Evolutionary conservation across 2,797 vertebrate species (phyloP).

Genomic region (Serranus cabrilla): DNA sequence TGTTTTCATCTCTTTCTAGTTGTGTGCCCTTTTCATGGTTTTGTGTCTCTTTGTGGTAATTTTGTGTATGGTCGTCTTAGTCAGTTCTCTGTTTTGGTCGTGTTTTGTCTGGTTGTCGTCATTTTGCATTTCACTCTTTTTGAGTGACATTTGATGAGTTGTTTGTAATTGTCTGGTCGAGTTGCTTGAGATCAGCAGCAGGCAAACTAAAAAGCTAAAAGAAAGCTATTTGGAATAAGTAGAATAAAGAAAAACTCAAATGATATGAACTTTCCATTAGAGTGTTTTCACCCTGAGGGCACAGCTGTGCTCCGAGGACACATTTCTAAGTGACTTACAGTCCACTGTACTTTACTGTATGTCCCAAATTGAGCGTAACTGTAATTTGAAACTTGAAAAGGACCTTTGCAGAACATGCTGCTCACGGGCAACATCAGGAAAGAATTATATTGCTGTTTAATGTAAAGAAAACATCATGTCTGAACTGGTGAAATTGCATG

Average conservation of each 20-base stretch:
- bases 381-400: slow-evolving; percentile 61
- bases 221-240: not conserved
- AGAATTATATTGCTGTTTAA: slow-evolving; percentile 38
- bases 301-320: slow-evolving; percentile 30
- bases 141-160: not conserved
- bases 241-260: slow-evolving; percentile 15
- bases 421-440: slow-evolving; percentile 60
- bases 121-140: too few species aligned
- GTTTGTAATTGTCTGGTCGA: not conserved
- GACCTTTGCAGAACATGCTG: slow-evolving; percentile 28
- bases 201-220: not conserved
- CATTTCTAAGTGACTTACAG: slow-evolving; percentile 31
- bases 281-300: not conserved
- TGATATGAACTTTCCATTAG: not conserved
- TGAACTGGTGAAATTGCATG: slow-evolving; percentile 16
- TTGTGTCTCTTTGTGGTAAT: too few species aligned
- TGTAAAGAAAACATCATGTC: slow-evolving; percentile 48
- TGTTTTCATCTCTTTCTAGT: too few species aligned
- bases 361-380: slow-evolving; percentile 57
- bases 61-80: too few species aligned
- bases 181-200: not conserved
- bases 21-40: too few species aligned
- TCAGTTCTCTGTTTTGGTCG: too few species aligned
- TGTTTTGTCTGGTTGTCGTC: too few species aligned
- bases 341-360: slow-evolving; percentile 43